Base-by-base conservation (phyloP, 2,888 invertebrate genomes). In the Drosophila mimica region DNA sequence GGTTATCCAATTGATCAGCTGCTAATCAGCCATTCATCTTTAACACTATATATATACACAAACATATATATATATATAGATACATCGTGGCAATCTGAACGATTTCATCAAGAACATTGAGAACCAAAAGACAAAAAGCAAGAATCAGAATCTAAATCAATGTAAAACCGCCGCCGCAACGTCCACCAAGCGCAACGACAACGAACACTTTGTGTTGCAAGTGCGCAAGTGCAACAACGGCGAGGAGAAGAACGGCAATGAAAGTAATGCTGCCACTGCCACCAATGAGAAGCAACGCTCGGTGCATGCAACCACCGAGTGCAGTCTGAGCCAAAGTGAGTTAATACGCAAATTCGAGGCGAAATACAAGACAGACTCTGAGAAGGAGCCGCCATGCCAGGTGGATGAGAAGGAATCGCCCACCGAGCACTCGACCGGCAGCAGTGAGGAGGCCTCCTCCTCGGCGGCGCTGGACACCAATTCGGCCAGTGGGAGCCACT, bases 331-430 rank as follows among this genome's bases (percentile, higher is more conserved):
- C 38, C 79, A 84, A 48, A 82, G 80, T 66, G 85, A 95, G 84
- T 91, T 95, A 17, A 94, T 95, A 52, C 95, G 95, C 90, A 95
- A 95, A 78, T 95, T 95, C 92, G 95, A 96, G 83, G 94, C 94
- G 71, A 93, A 93, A 82, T 92, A 92, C 46, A 92, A 92, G 77
- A 91, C 84, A 43, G 92, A 93, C 67, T 88, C 91, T 1, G 93
- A 93, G 56, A 92, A 92, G 72, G 92, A 92, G 61, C 54, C 36
- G 1, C 73, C 25, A 2, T 46, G 20, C 25, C 59, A 20, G 31
- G 93, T 93, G 59, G 90, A 85, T 63, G 88, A 89, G 0, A 93
- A 93, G 60, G 91, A 92, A 74, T 93, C 92, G 15, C 92, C 91
- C 38, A 92, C 91, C 11, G 92, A 92, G 56, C 90, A 91, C 52